Base-by-base conservation (phyloP, 2,113 vertebrate genomes). In the Psittacula cyanocephala region DNA sequence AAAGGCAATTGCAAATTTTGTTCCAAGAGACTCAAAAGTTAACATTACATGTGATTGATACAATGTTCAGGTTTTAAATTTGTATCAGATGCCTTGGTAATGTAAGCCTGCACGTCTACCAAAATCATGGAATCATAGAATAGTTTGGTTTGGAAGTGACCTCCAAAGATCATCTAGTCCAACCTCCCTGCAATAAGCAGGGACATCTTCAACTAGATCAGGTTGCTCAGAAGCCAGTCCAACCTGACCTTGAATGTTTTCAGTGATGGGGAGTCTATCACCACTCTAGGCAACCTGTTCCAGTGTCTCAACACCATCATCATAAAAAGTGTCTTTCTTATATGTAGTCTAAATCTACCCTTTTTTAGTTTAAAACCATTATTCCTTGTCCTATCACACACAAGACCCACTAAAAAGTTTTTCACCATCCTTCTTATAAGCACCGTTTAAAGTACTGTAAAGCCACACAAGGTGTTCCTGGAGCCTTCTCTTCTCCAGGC, bases 51-150 rank as follows among this genome's bases (percentile, higher is more conserved):
- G 24, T 22, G 24, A 39, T 3, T 64, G 27, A 77, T 19, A 31
- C 14, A 64, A 37, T 7, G 11, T 50, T 62, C 7, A 11, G 7
- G 50, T 81, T 86, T 91, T 52, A 55, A 81, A 52, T 43, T 60
- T 39, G 9, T 1, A 3, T 17, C 13, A 17, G 6, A 31, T 6
- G 4, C 10, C 13, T 69, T 39, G 24, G 16, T 72, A 65, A 14
- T 46, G 10, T 64, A 24, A 55, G 50, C 52, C n/a, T 64, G 11
- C 46, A 43, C 0, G 0, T 53, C n/a, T 49, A 18, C 14, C 20
- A 60, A 55, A 44, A 79, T 33, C 44, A 72, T 2, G 19, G 13
- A 43, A 37, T 24, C 28, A 22, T 9, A 29, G 23, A 23, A 11
- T 5, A 43, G 16, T 14, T 27, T 69, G 44, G 31, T 13, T 17